Conservation (phyloP, 2,113 vertebrate genomes). For the Myotis davidii region DNA sequence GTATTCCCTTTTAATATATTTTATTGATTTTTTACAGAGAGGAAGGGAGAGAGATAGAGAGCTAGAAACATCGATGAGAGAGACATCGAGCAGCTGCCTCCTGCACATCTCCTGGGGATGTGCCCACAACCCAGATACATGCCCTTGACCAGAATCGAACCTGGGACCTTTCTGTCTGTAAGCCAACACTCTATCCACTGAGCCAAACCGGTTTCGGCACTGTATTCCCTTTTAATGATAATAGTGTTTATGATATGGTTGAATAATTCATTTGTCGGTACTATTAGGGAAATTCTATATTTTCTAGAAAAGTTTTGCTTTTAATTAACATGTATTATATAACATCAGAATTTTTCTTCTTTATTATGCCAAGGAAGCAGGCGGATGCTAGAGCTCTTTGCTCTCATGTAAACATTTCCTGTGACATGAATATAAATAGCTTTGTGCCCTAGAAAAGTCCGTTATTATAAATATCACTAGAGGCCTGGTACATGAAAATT, state of each 20-base stretch:
- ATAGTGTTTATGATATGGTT: constrained; percentile 75
- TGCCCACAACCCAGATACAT: too few relatives aligned
- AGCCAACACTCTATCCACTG: too few relatives aligned
- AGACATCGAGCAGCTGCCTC: too few relatives aligned
- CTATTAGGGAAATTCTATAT: constrained; percentile 72
- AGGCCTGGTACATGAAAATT: too few relatives aligned
- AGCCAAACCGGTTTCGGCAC: too few relatives aligned
- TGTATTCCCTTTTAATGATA: constrained; percentile 77
- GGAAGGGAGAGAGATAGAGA: too few relatives aligned
- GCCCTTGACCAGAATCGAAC: too few relatives aligned
- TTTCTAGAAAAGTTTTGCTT: constrained; percentile 84
- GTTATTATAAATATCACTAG: constrained; percentile 84
- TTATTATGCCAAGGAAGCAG: constrained; percentile 85
- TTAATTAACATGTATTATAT: constrained; percentile 86
- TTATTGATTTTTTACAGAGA: too few relatives aligned
- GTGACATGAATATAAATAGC: constrained; percentile 86
- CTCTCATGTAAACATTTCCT: constrained; percentile 85
- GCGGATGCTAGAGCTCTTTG: constrained; percentile 85
- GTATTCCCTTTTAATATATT: constrained; percentile 79
- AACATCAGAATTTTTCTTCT: constrained; percentile 76
- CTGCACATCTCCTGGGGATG: too few relatives aligned
- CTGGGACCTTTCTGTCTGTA: too few relatives aligned
- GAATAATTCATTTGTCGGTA: constrained; percentile 69
- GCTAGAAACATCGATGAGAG: too few relatives aligned
- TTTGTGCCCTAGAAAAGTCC: constrained; percentile 84